phyloP scores from a whole-genome alignment of 2,888 invertebrate genomes.

The Chesias legatella region DNA sequence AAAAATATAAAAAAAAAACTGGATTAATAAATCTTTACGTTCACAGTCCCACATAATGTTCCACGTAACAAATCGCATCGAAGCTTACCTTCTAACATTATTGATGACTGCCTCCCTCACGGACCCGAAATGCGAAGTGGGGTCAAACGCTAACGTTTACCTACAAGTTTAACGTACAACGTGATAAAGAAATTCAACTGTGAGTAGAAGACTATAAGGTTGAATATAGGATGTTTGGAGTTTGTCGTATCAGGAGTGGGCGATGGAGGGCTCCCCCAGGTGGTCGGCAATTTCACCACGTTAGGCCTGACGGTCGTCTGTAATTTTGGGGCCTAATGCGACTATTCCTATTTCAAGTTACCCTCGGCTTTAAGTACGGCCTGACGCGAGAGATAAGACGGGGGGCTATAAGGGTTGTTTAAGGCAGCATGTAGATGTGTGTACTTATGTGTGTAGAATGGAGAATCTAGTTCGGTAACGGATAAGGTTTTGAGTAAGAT shows the following conservation, averaged over 20 bases:
- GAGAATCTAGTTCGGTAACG: too few relatives aligned
- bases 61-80: slow-evolving; percentile 50
- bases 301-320: slow-evolving; percentile 78
- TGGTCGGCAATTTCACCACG: slow-evolving; percentile 77
- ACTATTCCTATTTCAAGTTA: slow-evolving; percentile 78
- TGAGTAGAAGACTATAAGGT: slow-evolving; percentile 8
- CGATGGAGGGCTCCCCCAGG: slow-evolving; percentile 69
- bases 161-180: slow-evolving; percentile 34
- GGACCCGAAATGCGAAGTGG: slow-evolving; percentile 72
- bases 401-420: slow-evolving; percentile 33
- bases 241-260: slow-evolving; percentile 33
- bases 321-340: slow-evolving; percentile 79
- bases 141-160: slow-evolving; percentile 72
- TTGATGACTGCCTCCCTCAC: slow-evolving; percentile 67
- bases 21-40: slow-evolving; percentile 16
- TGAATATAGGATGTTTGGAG: slow-evolving; percentile 1
- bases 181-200: slow-evolving; percentile 4
- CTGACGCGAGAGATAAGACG: slow-evolving; percentile 68
- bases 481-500: too few relatives aligned
- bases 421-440: slow-evolving; percentile 24
- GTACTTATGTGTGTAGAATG: too few relatives aligned
- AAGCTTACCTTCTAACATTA: slow-evolving; percentile 76
- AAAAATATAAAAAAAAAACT: background rate
- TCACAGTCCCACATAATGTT: slow-evolving; percentile 29
- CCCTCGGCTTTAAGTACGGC: slow-evolving; percentile 71